A percentile compares a stretch with the other conserved stretches of the same genome.
These are phyloP conservation scores for Pyxicephalus adspersus DNA, from an alignment of 2,113 vertebrate genomes.

Conservation along the genomic window DNA sequence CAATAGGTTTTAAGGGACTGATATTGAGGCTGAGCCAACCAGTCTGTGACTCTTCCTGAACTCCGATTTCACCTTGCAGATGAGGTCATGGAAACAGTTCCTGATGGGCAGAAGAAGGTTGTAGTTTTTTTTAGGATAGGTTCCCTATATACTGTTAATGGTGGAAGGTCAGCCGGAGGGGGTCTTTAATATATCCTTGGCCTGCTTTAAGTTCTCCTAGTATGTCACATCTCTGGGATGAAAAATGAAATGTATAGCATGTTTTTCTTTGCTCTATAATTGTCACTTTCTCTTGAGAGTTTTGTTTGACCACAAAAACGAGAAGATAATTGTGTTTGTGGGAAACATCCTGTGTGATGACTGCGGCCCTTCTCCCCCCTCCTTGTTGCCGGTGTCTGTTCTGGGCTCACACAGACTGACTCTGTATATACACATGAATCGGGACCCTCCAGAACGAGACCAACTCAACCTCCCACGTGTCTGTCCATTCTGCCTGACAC, in stretches of 20 bases:
- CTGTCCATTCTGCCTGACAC: conserved; percentile 24
- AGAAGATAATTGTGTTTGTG: conserved; percentile 37
- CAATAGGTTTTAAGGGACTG: too few species aligned
- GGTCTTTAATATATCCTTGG: too few species aligned
- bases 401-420: conserved; percentile 2
- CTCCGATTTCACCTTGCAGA: too few species aligned
- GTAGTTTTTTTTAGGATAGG: too few species aligned
- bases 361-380: conserved; percentile 1
- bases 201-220: too few species aligned
- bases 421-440: conserved; percentile 37
- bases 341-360: conserved; percentile 41
- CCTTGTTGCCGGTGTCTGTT: conserved; percentile 26
- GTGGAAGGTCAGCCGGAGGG: too few species aligned
- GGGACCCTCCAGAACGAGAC: conserved; percentile 49
- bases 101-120: too few species aligned
- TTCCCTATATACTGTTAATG: too few species aligned
- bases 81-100: too few species aligned
- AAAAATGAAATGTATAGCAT: background rate
- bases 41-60: too few species aligned
- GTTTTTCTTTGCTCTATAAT: background rate
- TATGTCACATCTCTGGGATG: background rate
- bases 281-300: conserved; percentile 50
- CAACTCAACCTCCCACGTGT: conserved; percentile 32
- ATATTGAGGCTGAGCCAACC: too few species aligned
- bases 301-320: conserved; percentile 44